These are phyloP conservation scores for Tadarida brasiliensis DNA, from an alignment of 2,797 vertebrate genomes.

Conservation along the genomic window DNA sequence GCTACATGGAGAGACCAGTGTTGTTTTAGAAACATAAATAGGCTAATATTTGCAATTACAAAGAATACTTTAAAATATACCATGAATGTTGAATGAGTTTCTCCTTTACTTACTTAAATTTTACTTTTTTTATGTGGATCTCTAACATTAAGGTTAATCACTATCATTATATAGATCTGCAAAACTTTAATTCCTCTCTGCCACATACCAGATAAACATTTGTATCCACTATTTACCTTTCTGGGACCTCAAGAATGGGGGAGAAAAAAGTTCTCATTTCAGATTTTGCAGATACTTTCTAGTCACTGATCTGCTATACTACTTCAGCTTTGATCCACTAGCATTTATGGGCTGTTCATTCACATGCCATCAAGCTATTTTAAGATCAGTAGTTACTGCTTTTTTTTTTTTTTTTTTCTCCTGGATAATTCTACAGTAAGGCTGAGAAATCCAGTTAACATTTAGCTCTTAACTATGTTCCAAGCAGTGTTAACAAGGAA, in stretches of 20 bases:
- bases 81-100: not conserved
- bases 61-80: not conserved
- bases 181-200: conserved; percentile 7
- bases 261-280: not conserved
- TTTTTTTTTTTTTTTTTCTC: not conserved
- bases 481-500: not conserved
- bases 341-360: not conserved
- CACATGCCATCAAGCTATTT: not conserved
- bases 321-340: not conserved
- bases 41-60: conserved; percentile 19
- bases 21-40: conserved; percentile 49
- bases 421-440: not conserved
- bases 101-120: not conserved
- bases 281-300: not conserved
- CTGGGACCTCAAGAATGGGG: not conserved
- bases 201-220: not conserved
- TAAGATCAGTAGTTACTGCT: not conserved
- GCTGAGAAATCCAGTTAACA: not conserved
- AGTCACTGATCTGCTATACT: not conserved
- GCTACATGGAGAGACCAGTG: not conserved
- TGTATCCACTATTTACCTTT: not conserved
- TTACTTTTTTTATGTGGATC: not conserved
- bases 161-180: not conserved
- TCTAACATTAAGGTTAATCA: not conserved
- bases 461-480: not conserved